Percentiles rank a stretch among this genome's conserved stretches.
phyloP scores from a whole-genome alignment of 2,113 vertebrate genomes.

The Todiramphus chloris region DNA sequence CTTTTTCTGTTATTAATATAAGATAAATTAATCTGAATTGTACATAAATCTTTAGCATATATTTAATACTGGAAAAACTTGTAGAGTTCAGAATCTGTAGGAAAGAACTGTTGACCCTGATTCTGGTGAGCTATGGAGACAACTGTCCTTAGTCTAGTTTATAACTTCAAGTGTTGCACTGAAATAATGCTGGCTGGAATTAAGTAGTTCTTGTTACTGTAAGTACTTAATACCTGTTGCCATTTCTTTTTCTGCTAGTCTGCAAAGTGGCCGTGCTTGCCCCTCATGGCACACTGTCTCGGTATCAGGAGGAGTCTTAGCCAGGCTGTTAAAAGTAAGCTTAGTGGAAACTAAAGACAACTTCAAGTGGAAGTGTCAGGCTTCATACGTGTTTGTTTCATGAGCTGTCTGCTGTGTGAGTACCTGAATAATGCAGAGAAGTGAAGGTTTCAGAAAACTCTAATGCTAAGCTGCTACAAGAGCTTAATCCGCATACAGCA shows the following conservation, averaged over 20 bases:
- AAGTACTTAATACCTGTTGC: neutral
- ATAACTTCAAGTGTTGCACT: neutral
- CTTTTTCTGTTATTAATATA: neutral
- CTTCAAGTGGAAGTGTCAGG: neutral
- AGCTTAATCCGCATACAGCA: neutral
- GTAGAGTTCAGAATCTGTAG: neutral
- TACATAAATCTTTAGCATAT: neutral
- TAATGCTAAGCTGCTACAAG: neutral
- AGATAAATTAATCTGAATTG: neutral
- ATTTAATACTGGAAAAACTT: neutral
- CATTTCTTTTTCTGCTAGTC: neutral
- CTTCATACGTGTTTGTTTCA: neutral
- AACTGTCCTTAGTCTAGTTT: neutral
- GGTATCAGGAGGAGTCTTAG: neutral
- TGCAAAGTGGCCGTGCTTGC: neutral
- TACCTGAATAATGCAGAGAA: neutral
- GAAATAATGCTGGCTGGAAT: neutral
- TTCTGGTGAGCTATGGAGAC: neutral
- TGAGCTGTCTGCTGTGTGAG: neutral
- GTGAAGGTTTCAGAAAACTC: neutral
- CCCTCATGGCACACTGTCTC: neutral
- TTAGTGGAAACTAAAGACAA: neutral
- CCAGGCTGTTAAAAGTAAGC: neutral
- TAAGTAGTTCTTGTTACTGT: neutral
- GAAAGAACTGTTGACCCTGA: neutral